Evolutionary conservation across 2,888 invertebrate species (phyloP), one percentile per base, ranked within the genome.

Genomic region (Melieria crassipennis): DNA sequence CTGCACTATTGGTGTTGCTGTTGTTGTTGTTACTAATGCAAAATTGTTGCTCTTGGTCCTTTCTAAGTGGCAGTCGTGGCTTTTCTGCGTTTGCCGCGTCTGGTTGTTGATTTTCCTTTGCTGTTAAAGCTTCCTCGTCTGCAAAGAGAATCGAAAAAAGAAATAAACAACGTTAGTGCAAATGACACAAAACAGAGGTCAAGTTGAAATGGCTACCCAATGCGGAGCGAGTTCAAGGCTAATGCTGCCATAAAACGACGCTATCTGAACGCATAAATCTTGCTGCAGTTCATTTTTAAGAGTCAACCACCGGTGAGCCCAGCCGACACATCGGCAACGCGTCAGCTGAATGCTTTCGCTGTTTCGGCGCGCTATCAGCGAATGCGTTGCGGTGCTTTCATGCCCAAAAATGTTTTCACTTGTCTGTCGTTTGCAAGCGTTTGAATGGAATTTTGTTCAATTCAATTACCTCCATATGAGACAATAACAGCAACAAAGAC

Each of bases 111-210:
- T 63, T 69, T 13, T 42, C 69, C 48, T 62, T 47, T 42, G 57
- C 62, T 62, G 70, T 67, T 68, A 69, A 64, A 71, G 78, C 80
- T 70, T 74, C 74, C 73, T 83, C 83, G 82, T 84, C 84, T 83
- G 75, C 42, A 80, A 81, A 65, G 45, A n/a, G 43, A 58, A 65
- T n/a, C 13, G 47, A 72, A 70, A 71, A 52, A 13, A 50, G 63
- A 71, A 73, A 11, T 42, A 50, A 30, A 50, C 45, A 65, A 0
- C 3, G 30, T 30, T 30, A 30, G 30, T 30, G 30, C 30, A 30
- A 16, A 1, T 30, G 30, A 30, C 30, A 30, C 30, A 30, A 30
- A 30, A 30, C 30, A 30, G 30, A 30, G 30, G 30, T 30, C 30
- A 30, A 30, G 30, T 30, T 30, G 30, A 30, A 30, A 30, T 30